Evolutionary conservation across 2,797 vertebrate species (phyloP), one percentile per base, ranked within the genome.

Genomic region (Characodon lateralis): DNA sequence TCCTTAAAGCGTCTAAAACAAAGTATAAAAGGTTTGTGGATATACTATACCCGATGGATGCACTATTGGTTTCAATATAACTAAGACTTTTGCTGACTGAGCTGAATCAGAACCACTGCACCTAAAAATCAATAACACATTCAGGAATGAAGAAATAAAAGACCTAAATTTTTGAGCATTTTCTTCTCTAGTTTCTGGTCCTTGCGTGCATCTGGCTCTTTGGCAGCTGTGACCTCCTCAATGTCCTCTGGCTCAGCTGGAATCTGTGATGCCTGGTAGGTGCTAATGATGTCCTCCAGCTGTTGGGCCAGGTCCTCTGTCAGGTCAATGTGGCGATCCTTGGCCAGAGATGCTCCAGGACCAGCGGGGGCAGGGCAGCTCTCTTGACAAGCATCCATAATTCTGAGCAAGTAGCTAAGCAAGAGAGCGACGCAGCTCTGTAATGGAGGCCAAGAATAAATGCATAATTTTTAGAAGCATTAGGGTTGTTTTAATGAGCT

Each of bases 121-220:
- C 75, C 72, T 63, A 48, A 70, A 84, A 89, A 90, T 90, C 82
- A 68, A 59, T 89, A 48, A 78, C 81, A 71, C 69, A n/a, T 77
- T 78, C 69, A 39, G 24, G 18, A 16, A 55, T 71, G 65, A 74
- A 70, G 69, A 18, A 31, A 59, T 81, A 55, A 72, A 56, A 71
- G 93, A 95, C 98, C 98, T 92, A 99, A 92, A 87, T 97, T 97
- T 94, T 99, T 99, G 14, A 99, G 94, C 87, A 97, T 96, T 96
- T 98, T 99, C 95, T 98, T 99, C 90, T 99, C 98, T 80, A 95
- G 82, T 88, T 97, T 99, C 94, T 98, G 97, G 73, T 98, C 98
- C 92, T 96, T 98, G 88, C 93, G 94, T 78, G 87, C 22, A 56
- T 92, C 91, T 35, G 88, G 16, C 81, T 93, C 92, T 80, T 89